Conservation (phyloP, 1,140 invertebrate species). For the Triops cancriformis region DNA sequence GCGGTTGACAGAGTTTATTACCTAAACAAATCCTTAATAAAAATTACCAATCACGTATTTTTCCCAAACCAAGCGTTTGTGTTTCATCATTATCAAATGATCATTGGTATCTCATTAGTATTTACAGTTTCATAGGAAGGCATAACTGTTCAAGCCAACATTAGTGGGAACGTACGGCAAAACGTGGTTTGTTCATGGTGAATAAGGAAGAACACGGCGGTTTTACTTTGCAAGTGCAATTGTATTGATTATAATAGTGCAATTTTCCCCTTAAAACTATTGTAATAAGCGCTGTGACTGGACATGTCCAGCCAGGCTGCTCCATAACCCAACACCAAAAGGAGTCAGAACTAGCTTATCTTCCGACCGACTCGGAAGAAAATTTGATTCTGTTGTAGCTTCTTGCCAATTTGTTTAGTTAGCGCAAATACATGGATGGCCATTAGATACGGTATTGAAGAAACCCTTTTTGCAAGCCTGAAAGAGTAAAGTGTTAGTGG, state of each 20-base stretch:
- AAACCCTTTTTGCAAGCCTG: too few species aligned
- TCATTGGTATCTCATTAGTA: too few species aligned
- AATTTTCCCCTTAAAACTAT: background rate
- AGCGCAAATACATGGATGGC: background rate
- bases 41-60: constrained; percentile 12
- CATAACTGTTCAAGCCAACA: too few species aligned
- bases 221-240: background rate
- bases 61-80: background rate
- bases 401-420: background rate
- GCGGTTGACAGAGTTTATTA: background rate
- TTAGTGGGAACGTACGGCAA: too few species aligned
- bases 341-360: background rate
- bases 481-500: too few species aligned
- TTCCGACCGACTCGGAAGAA: background rate
- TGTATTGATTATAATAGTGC: background rate
- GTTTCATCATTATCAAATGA: background rate
- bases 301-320: background rate
- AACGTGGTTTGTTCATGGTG: too few species aligned
- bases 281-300: background rate
- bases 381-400: background rate
- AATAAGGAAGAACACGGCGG: too few species aligned
- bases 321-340: background rate
- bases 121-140: too few species aligned
- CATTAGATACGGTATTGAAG: background rate
- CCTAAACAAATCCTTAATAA: constrained; percentile 9